A percentile compares a stretch with the other conserved stretches of the same genome.
Conservation (phyloP, 2,797 vertebrate genomes). For the Coregonus suidteri region DNA sequence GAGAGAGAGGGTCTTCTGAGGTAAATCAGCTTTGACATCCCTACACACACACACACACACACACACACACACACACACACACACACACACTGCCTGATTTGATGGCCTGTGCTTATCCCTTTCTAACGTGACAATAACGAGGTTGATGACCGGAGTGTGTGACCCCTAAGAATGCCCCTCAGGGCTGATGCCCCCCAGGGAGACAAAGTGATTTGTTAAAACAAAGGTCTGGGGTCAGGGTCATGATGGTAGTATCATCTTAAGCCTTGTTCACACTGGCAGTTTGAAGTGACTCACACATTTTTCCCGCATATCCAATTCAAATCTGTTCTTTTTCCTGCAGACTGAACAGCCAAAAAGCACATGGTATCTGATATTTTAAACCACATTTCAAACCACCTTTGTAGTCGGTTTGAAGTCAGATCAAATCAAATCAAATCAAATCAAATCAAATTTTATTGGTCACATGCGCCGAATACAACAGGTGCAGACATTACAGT, state of each 20-base stretch:
- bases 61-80: no score
- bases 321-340: no score
- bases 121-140: conserved; percentile 51
- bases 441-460: no score
- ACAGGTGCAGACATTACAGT: no score
- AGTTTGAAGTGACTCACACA: conserved; percentile 2
- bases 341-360: no score
- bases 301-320: no score
- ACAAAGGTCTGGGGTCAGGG: conserved; percentile 36
- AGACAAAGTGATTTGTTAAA: conserved; percentile 42
- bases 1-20: neutral
- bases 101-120: conserved; percentile 38
- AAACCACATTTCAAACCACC: no score
- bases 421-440: no score
- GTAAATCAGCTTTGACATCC: conserved; percentile 60
- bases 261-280: conserved; percentile 17
- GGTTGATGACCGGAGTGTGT: conserved; percentile 29
- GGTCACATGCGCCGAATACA: no score
- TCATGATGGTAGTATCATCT: conserved; percentile 28
- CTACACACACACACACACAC: conserved; percentile 5
- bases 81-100: conserved; percentile 1
- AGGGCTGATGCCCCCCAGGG: conserved; percentile 32
- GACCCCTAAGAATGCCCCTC: conserved; percentile 39
- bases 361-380: no score
- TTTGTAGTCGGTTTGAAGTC: no score